Evolutionary conservation across 2,888 invertebrate species (phyloP).

Genomic region (Onthophagus sagittarius): DNA sequence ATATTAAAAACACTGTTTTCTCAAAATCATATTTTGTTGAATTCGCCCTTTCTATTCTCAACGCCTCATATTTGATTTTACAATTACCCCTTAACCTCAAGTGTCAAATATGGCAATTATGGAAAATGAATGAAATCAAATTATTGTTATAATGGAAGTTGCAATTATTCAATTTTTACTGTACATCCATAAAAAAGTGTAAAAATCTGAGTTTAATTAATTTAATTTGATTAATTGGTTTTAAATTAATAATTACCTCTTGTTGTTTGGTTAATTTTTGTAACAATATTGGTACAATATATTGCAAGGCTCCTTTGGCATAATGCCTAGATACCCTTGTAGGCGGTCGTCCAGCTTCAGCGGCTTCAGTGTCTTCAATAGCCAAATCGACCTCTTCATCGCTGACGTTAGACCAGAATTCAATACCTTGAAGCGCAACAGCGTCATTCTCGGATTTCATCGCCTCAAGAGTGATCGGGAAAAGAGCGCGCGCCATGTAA

Average conservation of each 20-base stretch:
- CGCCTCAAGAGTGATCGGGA: slow-evolving; percentile 96
- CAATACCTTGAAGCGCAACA: slow-evolving; percentile 96
- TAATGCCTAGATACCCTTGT: slow-evolving; percentile 91
- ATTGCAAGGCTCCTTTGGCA: slow-evolving; percentile 96
- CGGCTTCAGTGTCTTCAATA: slow-evolving; percentile 91
- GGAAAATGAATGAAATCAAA: too few relatives aligned
- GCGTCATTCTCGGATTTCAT: slow-evolving; percentile 98
- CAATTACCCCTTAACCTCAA: too few relatives aligned
- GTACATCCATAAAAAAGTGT: too few relatives aligned
- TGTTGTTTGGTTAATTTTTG: slow-evolving; percentile 94
- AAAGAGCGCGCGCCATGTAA: slow-evolving; percentile 97
- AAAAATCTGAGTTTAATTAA: too few relatives aligned
- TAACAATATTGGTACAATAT: slow-evolving; percentile 89
- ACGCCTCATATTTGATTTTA: too few relatives aligned
- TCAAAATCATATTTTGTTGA: too few relatives aligned
- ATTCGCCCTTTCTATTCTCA: too few relatives aligned
- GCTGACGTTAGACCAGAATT: slow-evolving; percentile 99
- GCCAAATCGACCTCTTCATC: slow-evolving; percentile 97
- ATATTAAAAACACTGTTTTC: too few relatives aligned
- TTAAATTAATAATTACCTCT: slow-evolving; percentile 71
- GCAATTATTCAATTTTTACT: too few relatives aligned
- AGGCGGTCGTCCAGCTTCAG: slow-evolving; percentile 91
- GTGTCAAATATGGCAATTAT: too few relatives aligned
- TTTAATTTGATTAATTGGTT: too few relatives aligned
- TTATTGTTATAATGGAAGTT: too few relatives aligned